Evolutionary conservation across 2,797 vertebrate species (phyloP).

Genomic region (Acipenser oxyrinchus): DNA sequence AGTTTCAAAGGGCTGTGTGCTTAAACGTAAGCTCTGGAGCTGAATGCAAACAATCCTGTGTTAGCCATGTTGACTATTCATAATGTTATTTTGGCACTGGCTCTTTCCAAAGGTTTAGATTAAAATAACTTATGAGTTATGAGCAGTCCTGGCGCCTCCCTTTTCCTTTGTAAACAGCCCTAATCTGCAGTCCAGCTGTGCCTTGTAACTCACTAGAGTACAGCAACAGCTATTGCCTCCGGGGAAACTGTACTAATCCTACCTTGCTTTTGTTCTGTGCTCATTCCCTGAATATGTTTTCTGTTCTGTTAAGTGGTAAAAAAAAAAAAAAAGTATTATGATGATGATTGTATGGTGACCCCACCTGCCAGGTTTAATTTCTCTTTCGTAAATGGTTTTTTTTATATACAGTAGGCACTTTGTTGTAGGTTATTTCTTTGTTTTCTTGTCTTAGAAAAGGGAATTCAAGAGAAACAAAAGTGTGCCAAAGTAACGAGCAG

Average conservation of each 20-base stretch:
- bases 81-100: background rate
- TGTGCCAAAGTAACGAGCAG: too few relatives aligned
- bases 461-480: too few relatives aligned
- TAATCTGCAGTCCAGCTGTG: constrained; percentile 47
- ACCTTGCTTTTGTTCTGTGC: background rate
- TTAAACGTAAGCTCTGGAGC: background rate
- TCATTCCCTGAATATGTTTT: background rate
- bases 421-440: too few relatives aligned
- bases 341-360: too few relatives aligned
- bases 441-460: too few relatives aligned
- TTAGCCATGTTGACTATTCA: background rate
- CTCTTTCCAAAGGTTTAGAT: constrained; percentile 28
- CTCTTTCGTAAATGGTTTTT: too few relatives aligned
- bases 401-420: too few relatives aligned
- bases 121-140: constrained; percentile 39
- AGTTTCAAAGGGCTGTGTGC: background rate
- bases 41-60: background rate
- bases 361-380: too few relatives aligned
- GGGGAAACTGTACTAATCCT: background rate
- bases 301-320: background rate
- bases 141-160: constrained; percentile 34
- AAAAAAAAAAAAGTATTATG: background rate
- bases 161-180: constrained; percentile 32
- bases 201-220: constrained; percentile 28
- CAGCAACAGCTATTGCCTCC: background rate